These are phyloP conservation scores for Sisor rabdophorus DNA, from an alignment of 2,113 vertebrate genomes.

Conservation along the genomic window DNA sequence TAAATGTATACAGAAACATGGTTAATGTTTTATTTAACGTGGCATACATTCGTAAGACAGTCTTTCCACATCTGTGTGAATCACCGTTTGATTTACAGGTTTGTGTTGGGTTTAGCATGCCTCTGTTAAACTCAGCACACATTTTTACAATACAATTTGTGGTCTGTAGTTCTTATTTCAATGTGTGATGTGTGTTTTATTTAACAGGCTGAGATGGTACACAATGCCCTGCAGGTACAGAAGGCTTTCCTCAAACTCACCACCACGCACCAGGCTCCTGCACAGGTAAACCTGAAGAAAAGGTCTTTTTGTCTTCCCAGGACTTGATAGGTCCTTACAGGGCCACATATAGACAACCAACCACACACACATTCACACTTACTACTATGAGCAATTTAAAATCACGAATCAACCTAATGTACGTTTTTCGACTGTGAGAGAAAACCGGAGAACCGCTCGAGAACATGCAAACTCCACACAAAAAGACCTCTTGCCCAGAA, in stretches of 20 bases:
- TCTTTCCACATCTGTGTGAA: neutral
- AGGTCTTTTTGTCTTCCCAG: neutral
- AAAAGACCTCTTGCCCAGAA: no score
- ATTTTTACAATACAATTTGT: neutral
- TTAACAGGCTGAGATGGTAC: conserved; percentile 89
- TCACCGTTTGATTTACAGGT: conserved; percentile 21
- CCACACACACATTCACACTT: no score
- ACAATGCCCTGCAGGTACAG: conserved; percentile 82
- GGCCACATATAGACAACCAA: no score
- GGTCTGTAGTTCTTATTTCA: conserved; percentile 6
- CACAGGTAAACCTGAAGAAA: conserved; percentile 75
- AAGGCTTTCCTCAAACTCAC: conserved; percentile 83
- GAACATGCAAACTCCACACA: no score
- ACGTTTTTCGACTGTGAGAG: no score
- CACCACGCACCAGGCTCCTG: conserved; percentile 82
- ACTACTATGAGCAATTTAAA: no score
- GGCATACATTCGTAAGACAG: neutral
- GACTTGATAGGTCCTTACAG: no score
- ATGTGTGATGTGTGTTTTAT: conserved; percentile 35
- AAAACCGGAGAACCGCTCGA: no score
- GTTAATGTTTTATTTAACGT: conserved; percentile 12
- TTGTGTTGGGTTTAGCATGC: neutral
- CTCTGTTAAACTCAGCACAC: neutral
- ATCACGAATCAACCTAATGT: no score
- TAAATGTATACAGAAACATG: conserved; percentile 8